Conservation (phyloP, 2,888 invertebrate species). For the Callosobruchus maculatus region DNA sequence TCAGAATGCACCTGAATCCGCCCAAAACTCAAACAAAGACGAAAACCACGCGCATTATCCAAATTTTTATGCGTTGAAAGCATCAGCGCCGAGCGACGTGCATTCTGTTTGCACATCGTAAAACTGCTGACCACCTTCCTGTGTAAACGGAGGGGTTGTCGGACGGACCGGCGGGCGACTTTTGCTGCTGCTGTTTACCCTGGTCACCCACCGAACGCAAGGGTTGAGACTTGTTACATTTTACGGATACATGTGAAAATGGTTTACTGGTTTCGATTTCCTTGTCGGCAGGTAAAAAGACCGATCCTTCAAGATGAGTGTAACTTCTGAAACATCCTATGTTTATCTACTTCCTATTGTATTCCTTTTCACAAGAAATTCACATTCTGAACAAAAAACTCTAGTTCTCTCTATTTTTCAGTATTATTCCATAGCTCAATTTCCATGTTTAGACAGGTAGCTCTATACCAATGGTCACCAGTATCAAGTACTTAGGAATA, state of each 20-base stretch:
- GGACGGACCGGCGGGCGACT: neutral
- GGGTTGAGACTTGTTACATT: slow-evolving; percentile 1
- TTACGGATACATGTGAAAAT: slow-evolving; percentile 3
- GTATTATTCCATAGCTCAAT: too few relatives aligned
- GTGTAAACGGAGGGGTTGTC: slow-evolving; percentile 18
- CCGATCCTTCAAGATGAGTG: too few relatives aligned
- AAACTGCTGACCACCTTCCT: slow-evolving; percentile 29
- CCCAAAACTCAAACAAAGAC: neutral
- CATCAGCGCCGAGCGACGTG: slow-evolving; percentile 1
- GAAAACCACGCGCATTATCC: neutral
- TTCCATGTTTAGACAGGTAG: too few relatives aligned
- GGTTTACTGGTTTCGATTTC: neutral
- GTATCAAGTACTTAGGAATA: too few relatives aligned
- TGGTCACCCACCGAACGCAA: neutral
- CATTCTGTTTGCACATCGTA: slow-evolving; percentile 33
- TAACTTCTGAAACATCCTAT: too few relatives aligned
- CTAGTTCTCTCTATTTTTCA: too few relatives aligned
- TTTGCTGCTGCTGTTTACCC: neutral
- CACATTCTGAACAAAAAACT: too few relatives aligned
- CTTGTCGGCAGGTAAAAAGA: neutral
- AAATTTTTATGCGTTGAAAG: neutral
- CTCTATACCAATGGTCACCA: too few relatives aligned
- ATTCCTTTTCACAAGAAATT: too few relatives aligned
- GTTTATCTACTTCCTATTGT: too few relatives aligned
- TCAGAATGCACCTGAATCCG: neutral